These are phyloP conservation scores for Platycnemis pennipes DNA, from an alignment of 2,888 invertebrate genomes.

Conservation along the genomic window DNA sequence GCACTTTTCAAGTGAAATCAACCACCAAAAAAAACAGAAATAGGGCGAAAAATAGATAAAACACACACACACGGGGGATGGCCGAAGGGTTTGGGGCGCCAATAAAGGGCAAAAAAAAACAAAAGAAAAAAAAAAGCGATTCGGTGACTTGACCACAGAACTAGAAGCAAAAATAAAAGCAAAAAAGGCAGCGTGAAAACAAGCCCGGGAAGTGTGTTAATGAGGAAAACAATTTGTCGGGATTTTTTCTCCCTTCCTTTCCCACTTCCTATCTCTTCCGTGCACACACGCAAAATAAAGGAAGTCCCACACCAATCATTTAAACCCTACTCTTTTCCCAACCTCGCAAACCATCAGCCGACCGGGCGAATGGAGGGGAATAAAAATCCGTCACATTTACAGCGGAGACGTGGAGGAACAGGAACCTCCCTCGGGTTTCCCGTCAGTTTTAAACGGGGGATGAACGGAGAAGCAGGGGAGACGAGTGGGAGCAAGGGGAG, in stretches of 20 bases:
- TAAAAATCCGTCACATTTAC: background rate
- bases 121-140: background rate
- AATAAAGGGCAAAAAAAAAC: background rate
- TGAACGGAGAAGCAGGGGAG: too few relatives aligned
- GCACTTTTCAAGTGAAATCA: background rate
- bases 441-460: background rate
- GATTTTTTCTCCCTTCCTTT: background rate
- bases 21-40: background rate
- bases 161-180: background rate
- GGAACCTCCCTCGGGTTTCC: background rate
- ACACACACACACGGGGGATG: background rate
- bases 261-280: too few relatives aligned
- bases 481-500: background rate
- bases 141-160: conserved; percentile 4
- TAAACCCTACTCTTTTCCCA: background rate
- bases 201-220: background rate
- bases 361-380: background rate
- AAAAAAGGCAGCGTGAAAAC: background rate
- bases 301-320: background rate
- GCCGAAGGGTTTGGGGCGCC: background rate
- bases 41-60: background rate
- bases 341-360: background rate
- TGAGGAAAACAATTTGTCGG: background rate
- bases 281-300: too few relatives aligned
- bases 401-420: background rate